Conservation (phyloP, 2,797 vertebrate genomes). For the Lepidocolaptes lacrymiger region DNA sequence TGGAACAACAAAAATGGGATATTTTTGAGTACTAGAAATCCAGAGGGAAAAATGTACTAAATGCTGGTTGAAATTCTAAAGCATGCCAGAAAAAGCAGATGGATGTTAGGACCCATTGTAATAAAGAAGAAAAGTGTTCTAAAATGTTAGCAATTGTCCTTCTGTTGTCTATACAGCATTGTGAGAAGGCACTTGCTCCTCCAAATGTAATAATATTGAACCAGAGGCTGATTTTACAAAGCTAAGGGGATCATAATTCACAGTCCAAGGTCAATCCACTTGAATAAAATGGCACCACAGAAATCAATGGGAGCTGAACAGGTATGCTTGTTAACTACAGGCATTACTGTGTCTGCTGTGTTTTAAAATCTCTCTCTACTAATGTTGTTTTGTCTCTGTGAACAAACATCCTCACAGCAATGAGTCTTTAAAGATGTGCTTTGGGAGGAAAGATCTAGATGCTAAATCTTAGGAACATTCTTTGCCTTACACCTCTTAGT, state of each 20-base stretch:
- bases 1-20: neutral
- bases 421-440: neutral
- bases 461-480: neutral
- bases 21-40: conserved; percentile 23
- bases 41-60: conserved; percentile 13
- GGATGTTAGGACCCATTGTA: conserved; percentile 27
- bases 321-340: neutral
- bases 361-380: neutral
- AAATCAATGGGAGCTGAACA: neutral
- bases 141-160: conserved; percentile 6
- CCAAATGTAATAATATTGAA: neutral
- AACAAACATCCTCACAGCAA: neutral
- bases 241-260: neutral
- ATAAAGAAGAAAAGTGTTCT: conserved; percentile 26
- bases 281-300: neutral
- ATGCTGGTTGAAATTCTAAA: neutral
- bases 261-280: conserved; percentile 9
- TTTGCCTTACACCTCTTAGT: neutral
- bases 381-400: neutral
- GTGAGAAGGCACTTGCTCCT: conserved; percentile 1
- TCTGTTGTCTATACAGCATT: neutral
- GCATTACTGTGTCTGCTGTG: neutral
- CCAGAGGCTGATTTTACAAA: conserved; percentile 17
- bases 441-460: neutral
- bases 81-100: conserved; percentile 45